Evolutionary conservation across 2,888 invertebrate species (phyloP), one percentile per base, ranked within the genome.

Genomic region (Linnaemya vulpina): DNA sequence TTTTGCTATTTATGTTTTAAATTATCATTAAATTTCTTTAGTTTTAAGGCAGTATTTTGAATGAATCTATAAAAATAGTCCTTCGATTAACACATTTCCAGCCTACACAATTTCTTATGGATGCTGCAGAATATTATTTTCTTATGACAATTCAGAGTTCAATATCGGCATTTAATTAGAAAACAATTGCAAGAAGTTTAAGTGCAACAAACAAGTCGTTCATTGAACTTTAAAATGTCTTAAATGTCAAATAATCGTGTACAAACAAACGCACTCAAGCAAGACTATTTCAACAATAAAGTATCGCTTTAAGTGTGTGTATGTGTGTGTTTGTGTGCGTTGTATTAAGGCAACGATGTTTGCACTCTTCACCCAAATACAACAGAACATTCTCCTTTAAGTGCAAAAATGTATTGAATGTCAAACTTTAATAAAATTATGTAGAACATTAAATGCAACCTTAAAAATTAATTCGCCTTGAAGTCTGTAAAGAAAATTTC

Each of bases 391-490:
- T 49, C 22, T 15, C 15, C 53, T 43, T 46, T 20, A 62, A 67
- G 68, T 75, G 67, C 15, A 71, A 22, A 71, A 76, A 55, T 15
- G 22, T 58, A 65, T 65, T 65, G 65, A 83, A 76, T 65, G 63
- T 71, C 76, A 71, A 83, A 73, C 58, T 73, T 77, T 71, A 83
- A 73, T 71, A 71, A 83, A 83, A 65, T 83, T 83, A 77, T 83
- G 40, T 58, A 51, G 51, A 58, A 67, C 71, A 65, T 71, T 76
- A 67, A 80, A 58, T 65, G 40, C 55, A 51, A 67, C 53, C n/a
- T 65, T 5, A 43, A 17, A 22, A 40, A 63, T 9, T 22, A 71
- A 65, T 60, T 77, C 82, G 71, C 76, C 35, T 40, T 22, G 43
- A 79, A 81, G 55, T 58, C 58, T 80, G 40, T 10, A 68, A 51